These are phyloP conservation scores for Acleris sparsana DNA, from an alignment of 2,888 invertebrate genomes.

Conservation along the genomic window DNA sequence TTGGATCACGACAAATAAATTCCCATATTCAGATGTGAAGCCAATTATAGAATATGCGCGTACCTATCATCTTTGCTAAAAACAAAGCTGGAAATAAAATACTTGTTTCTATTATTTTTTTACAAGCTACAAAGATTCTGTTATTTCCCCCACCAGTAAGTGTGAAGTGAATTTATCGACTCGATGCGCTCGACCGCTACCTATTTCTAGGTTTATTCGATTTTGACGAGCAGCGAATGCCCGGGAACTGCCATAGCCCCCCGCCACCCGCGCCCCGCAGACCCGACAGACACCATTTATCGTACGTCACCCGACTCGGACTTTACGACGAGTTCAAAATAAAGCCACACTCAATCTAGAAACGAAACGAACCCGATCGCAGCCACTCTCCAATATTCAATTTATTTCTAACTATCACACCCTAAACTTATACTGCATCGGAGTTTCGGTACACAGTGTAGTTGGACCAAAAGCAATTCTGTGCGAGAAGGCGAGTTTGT, in stretches of 20 bases:
- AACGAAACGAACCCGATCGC: slow-evolving; percentile 56
- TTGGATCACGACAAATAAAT: too few species aligned
- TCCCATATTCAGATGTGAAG: too few species aligned
- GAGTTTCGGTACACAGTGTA: slow-evolving; percentile 48
- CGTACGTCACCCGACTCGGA: slow-evolving; percentile 32
- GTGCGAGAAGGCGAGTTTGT: slow-evolving; percentile 34
- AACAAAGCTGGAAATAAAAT: neutral
- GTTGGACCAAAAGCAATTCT: neutral
- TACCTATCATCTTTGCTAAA: neutral
- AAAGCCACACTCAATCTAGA: slow-evolving; percentile 65
- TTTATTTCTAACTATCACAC: slow-evolving; percentile 73
- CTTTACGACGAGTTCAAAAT: slow-evolving; percentile 64
- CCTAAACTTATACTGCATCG: slow-evolving; percentile 47
- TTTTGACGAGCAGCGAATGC: slow-evolving; percentile 29
- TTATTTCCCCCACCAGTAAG: slow-evolving; percentile 11
- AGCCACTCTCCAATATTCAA: slow-evolving; percentile 68
- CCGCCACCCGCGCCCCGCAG: neutral
- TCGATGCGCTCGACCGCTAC: slow-evolving; percentile 17
- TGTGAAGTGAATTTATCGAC: slow-evolving; percentile 14
- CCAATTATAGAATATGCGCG: too few species aligned
- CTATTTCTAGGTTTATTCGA: slow-evolving; percentile 24
- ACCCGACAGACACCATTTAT: slow-evolving; percentile 44
- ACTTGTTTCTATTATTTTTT: neutral
- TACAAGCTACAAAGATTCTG: slow-evolving; percentile 2
- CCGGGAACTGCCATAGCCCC: slow-evolving; percentile 14